Base-by-base conservation (phyloP, 2,797 vertebrate genomes). In the Enteromius trimaculatus region DNA sequence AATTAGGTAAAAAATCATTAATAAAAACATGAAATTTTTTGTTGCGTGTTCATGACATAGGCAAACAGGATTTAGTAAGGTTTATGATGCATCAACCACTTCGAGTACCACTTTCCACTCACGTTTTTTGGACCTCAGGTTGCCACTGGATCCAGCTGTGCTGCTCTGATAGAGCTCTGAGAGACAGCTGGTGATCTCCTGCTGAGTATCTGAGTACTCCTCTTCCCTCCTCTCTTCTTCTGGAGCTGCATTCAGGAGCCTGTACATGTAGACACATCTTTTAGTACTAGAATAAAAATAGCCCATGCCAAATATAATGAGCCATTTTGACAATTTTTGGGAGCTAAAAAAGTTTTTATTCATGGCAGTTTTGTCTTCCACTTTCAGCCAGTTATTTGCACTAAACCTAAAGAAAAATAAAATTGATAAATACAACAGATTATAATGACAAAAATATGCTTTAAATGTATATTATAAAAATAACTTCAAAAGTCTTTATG, bases 101-200 rank as follows among this genome's bases (percentile, higher is more conserved):
- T 75, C 8, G 3, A 29, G 60, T 7, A 34, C 17, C 17, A 70
- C 17, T 16, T 47, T 21, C 16, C 34, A 81, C 95, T 58, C 91
- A 99, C 97, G 87, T 90, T 95, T 99, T 90, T 89, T 96, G 90
- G 92, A 86, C 77, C 82, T 93, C 42, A 89, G 91, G 51, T 87
- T 76, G 5, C 82, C 64, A 47, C 88, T 86, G 0, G 89, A 91
- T 70, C 94, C 93, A 19, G 90, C 91, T 55, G 88, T 86, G 88
- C 88, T 94, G 72, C 91, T 93, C 89, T 96, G 95, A 90, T 99
- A 99, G 31, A 97, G 88, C 69, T 97, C 96, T 23, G 96, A 95
- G 0, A 99, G 93, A 68, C 91, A 87, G 70, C 68, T 77, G 42
- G 94, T 93, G 70, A 99, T 88, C 69, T 97, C 96, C 81, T 90